Evolutionary conservation across 2,113 vertebrate species (phyloP), one percentile per base, ranked within the genome.

Genomic region (Channa maculata): DNA sequence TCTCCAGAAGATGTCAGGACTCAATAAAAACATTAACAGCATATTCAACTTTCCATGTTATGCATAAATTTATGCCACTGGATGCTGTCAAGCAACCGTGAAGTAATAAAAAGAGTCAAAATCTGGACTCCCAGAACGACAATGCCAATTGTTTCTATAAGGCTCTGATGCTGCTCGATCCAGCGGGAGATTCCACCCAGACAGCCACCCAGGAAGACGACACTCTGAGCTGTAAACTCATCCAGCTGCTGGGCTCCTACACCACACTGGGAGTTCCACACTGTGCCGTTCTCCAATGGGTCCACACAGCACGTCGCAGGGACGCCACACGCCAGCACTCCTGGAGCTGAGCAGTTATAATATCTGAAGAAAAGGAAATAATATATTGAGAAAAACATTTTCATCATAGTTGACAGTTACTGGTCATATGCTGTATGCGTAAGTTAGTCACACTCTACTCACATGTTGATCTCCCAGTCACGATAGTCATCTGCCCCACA

Each of bases 401-500:
- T 48, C 4, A 33, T n/a, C 39, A 41, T 2, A 7, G 39, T 41
- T 41, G 38, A 50, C 13, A 6, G 41, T 41, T 41, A 7, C 39
- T 41, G 39, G 39, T 5, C 39, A 64, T 50, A 11, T 1, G 12
- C 37, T 7, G 58, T 50, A 11, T 1, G 12, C 37, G 3, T 14
- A n/a, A 52, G 8, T 49, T 52, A 14, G 38, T 58, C 66, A 77
- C 37, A 57, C n/a, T 41, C 13, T 0, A 96, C 97, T 97, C 90
- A 98, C 97, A 89, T 84, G 91, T 97, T 98, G 71, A 69, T 37
- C 74, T 96, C 94, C 98, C 98, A 99, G 93, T 99, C 97, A 0
- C 78, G 94, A 79, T 96, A 99, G 72, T 93, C 95, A 10, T 92
- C 80, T 0, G 92, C 95, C 41, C 98, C 97, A 0, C 97, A 99